phyloP scores from a whole-genome alignment of 2,888 invertebrate genomes.

The Andrena bucephala region DNA sequence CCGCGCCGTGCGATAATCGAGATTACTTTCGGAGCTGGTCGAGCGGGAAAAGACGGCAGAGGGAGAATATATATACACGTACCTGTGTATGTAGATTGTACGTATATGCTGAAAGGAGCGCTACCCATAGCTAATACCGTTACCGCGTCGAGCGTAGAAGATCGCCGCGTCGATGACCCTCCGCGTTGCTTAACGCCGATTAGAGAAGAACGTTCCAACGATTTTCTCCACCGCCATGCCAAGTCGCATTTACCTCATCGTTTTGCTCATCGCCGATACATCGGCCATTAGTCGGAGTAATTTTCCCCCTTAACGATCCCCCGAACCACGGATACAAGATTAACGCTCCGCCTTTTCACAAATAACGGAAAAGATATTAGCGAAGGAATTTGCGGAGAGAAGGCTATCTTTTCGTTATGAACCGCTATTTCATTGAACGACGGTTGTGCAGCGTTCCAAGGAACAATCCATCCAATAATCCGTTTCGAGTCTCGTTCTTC shows the following conservation, averaged over 20 bases:
- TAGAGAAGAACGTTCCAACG: constrained; percentile 50
- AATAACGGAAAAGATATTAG: constrained; percentile 6
- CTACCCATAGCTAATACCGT: constrained; percentile 37
- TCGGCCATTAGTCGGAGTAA: not conserved
- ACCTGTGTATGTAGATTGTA: too few species aligned
- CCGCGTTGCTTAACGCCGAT: constrained; percentile 63
- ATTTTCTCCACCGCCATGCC: constrained; percentile 25
- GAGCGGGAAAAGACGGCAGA: not conserved
- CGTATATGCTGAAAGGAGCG: constrained; percentile 7
- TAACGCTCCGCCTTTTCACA: constrained; percentile 1
- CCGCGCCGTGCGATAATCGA: constrained; percentile 18
- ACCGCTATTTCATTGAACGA: not conserved
- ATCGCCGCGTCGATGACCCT: constrained; percentile 68
- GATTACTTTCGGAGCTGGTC: constrained; percentile 13
- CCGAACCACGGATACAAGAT: not conserved
- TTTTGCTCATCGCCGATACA: constrained; percentile 4
- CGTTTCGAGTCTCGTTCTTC: not conserved
- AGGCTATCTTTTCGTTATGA: not conserved
- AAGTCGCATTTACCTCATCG: not conserved
- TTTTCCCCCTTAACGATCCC: constrained; percentile 1
- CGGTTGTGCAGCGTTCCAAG: not conserved
- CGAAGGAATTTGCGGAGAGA: not conserved
- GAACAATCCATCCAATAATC: not conserved
- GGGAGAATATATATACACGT: not conserved
- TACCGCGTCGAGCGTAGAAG: constrained; percentile 43